These are phyloP conservation scores for Gobionotothen gibberifrons DNA, from an alignment of 2,797 vertebrate species.

Conservation along the genomic window DNA sequence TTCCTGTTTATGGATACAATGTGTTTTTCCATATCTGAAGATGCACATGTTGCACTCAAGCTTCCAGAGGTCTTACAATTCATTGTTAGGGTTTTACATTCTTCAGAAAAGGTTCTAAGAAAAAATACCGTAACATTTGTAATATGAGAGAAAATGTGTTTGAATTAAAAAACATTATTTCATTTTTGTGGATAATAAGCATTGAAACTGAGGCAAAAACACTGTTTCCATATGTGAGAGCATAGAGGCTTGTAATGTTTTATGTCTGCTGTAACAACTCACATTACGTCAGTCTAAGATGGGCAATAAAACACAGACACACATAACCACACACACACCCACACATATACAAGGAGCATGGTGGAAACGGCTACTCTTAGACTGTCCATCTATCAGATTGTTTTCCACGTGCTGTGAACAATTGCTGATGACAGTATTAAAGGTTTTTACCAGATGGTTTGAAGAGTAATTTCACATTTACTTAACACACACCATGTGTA, in stretches of 20 bases:
- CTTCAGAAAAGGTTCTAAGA: too few species aligned
- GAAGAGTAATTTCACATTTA: constrained; percentile 50
- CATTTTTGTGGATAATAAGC: constrained; percentile 16
- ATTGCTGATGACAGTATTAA: constrained; percentile 66
- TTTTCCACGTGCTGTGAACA: constrained; percentile 31
- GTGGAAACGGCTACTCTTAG: constrained; percentile 36
- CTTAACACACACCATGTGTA: constrained; percentile 52
- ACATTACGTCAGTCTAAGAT: constrained; percentile 30
- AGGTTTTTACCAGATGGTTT: constrained; percentile 53
- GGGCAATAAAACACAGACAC: constrained; percentile 16
- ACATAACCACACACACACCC: too few species aligned
- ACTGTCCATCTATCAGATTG: constrained; percentile 57
- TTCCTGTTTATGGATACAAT: constrained; percentile 70
- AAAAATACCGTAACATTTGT: constrained; percentile 16
- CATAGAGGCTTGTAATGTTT: constrained; percentile 43
- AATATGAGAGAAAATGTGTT: not conserved
- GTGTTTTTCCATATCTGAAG: constrained; percentile 63
- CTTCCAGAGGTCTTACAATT: constrained; percentile 5
- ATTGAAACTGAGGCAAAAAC: constrained; percentile 32
- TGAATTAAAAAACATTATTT: not conserved
- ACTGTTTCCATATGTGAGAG: constrained; percentile 27
- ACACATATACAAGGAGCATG: not conserved
- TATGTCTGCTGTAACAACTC: constrained; percentile 55
- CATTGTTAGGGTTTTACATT: too few species aligned
- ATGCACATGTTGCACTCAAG: constrained; percentile 34